These are phyloP conservation scores for Heteropelma amictum DNA, from an alignment of 2,888 invertebrate species.

Conservation along the genomic window DNA sequence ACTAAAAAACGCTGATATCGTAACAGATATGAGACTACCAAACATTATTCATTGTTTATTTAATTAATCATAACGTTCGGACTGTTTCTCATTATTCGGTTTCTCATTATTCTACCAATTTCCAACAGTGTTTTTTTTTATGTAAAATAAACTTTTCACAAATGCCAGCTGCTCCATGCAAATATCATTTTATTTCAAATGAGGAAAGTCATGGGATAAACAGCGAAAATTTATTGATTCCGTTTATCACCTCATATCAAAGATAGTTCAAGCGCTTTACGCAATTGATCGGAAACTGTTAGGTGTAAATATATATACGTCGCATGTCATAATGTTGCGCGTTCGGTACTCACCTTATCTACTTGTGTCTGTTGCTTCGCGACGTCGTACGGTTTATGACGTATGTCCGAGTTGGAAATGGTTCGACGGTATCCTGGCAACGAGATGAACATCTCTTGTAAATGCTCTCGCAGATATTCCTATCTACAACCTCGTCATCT, in stretches of 20 bases:
- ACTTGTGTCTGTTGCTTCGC: conserved; percentile 15
- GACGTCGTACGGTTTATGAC: background rate
- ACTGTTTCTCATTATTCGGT: too few relatives aligned
- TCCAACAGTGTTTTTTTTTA: too few relatives aligned
- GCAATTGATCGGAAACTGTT: background rate
- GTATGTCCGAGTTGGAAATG: conserved; percentile 31
- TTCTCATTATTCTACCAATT: too few relatives aligned
- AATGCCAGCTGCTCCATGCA: too few relatives aligned
- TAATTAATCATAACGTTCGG: too few relatives aligned
- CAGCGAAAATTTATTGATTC: conserved; percentile 19
- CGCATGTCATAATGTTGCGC: background rate
- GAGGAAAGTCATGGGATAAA: conserved; percentile 11
- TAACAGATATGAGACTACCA: too few relatives aligned
- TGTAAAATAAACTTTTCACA: too few relatives aligned
- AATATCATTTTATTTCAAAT: too few relatives aligned
- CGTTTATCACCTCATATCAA: conserved; percentile 1
- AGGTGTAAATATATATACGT: background rate
- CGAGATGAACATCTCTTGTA: conserved; percentile 37
- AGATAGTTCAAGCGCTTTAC: conserved; percentile 9
- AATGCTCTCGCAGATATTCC: conserved; percentile 20
- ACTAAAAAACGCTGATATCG: too few relatives aligned
- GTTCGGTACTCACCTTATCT: conserved; percentile 42
- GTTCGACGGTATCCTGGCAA: conserved; percentile 43
- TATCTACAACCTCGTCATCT: background rate
- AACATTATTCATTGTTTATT: too few relatives aligned